phyloP scores from a whole-genome alignment of 2,113 vertebrate species.

The Tapirus terrestris region DNA sequence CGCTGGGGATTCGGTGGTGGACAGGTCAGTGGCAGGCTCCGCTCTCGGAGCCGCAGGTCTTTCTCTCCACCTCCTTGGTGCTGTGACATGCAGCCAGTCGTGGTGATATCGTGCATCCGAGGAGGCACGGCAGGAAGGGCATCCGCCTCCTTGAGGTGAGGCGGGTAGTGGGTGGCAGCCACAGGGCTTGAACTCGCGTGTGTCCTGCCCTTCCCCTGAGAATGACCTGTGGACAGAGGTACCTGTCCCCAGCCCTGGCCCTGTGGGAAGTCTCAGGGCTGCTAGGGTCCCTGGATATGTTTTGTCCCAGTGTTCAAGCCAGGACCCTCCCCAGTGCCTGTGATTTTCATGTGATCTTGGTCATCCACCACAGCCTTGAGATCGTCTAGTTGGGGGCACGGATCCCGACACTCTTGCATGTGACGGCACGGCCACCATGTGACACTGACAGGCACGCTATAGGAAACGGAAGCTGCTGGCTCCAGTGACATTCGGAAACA shows the following conservation, averaged over 20 bases:
- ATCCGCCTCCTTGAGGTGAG: not conserved
- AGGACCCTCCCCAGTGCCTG: not conserved
- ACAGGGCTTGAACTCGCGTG: not conserved
- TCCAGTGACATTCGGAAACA: not conserved
- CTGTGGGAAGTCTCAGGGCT: not conserved
- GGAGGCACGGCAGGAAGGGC: rapidly evolving
- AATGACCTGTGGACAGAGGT: not conserved
- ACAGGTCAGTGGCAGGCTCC: rapidly evolving
- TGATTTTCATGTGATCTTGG: not conserved
- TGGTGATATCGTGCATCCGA: rapidly evolving
- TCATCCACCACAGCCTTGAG: not conserved
- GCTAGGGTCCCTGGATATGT: not conserved
- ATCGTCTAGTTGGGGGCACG: rapidly evolving
- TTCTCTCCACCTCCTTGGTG: not conserved
- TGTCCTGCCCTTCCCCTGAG: not conserved
- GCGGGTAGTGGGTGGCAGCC: not conserved
- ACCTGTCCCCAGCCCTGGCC: rapidly evolving
- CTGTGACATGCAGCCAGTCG: rapidly evolving
- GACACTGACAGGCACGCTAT: not conserved
- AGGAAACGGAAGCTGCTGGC: not conserved
- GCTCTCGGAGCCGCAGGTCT: not conserved
- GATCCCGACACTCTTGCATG: not conserved
- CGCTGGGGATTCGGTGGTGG: rapidly evolving
- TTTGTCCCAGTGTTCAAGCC: not conserved
- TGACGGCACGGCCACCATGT: not conserved